Evolutionary conservation across 2,113 vertebrate species (phyloP).

Genomic region (Parus major): DNA sequence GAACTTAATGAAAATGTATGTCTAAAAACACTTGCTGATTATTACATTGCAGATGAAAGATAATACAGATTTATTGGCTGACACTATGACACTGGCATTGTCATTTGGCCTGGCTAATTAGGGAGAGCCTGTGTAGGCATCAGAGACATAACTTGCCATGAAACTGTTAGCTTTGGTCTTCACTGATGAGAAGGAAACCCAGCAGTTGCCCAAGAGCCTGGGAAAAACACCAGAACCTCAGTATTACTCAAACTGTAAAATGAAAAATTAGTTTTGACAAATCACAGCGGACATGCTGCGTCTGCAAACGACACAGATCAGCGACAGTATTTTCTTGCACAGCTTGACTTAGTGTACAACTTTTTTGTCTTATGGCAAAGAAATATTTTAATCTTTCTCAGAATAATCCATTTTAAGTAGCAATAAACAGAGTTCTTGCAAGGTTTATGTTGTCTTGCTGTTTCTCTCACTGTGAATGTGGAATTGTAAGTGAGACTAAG

Average conservation of each 20-base stretch:
- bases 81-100: neutral
- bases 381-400: neutral
- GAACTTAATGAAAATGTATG: neutral
- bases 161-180: neutral
- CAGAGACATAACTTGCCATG: neutral
- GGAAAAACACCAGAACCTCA: neutral
- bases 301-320: neutral
- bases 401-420: neutral
- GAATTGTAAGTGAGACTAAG: neutral
- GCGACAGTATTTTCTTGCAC: neutral
- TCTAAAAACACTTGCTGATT: neutral
- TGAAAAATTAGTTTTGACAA: constrained; percentile 20
- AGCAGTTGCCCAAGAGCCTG: neutral
- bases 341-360: neutral
- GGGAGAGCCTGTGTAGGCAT: neutral
- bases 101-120: neutral
- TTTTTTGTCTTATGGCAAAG: neutral
- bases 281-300: neutral
- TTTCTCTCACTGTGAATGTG: neutral
- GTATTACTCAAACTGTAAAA: neutral
- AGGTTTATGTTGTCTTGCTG: neutral
- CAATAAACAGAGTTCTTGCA: neutral
- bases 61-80: neutral
- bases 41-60: neutral
- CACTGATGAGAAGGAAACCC: neutral